A percentile compares a stretch with the other conserved stretches of the same genome.
Evolutionary conservation across 2,113 vertebrate genomes (phyloP).

Genomic region (Caretta caretta): DNA sequence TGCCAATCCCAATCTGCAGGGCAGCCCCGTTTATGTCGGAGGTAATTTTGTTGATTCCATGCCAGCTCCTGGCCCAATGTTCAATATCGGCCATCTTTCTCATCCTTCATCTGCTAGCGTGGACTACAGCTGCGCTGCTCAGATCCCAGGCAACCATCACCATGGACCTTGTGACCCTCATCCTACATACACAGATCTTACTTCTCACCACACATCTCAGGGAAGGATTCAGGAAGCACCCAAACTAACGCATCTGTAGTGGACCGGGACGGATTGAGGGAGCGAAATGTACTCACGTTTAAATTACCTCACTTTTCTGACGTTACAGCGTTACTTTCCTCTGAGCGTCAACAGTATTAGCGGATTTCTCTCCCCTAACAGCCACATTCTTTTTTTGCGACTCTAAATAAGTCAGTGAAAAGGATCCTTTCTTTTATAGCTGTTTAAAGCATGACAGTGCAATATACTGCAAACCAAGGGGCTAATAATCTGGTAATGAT

Average conservation of each 20-base stretch:
- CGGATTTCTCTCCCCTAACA: slow-evolving; percentile 75
- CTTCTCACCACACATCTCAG: slow-evolving; percentile 98
- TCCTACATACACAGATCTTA: slow-evolving; percentile 99
- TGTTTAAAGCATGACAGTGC: slow-evolving; percentile 88
- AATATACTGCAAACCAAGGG: slow-evolving; percentile 84
- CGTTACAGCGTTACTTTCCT: slow-evolving; percentile 80
- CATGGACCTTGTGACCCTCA: slow-evolving; percentile 99
- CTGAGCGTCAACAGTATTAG: slow-evolving; percentile 89
- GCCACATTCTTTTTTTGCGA: slow-evolving; percentile 73
- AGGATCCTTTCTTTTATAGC: slow-evolving; percentile 80
- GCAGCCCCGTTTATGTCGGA: slow-evolving; percentile 98
- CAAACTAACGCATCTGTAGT: slow-evolving; percentile 99
- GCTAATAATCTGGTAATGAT: slow-evolving; percentile 85
- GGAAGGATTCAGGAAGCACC: slow-evolving; percentile 99
- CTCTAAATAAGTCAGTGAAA: slow-evolving; percentile 73
- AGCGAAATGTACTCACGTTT: slow-evolving; percentile 82
- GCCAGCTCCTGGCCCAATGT: slow-evolving; percentile 98
- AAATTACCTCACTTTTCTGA: slow-evolving; percentile 94
- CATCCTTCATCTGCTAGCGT: slow-evolving; percentile 99
- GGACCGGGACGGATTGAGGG: slow-evolving; percentile 76
- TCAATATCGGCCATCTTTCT: slow-evolving; percentile 98
- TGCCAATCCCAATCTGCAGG: slow-evolving; percentile 95
- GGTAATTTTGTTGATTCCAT: slow-evolving; percentile 99
- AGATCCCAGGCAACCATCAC: slow-evolving; percentile 98
- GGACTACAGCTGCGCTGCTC: slow-evolving; percentile 99